Conservation (phyloP, 2,797 vertebrate species). For the Trachops cirrhosus region DNA sequence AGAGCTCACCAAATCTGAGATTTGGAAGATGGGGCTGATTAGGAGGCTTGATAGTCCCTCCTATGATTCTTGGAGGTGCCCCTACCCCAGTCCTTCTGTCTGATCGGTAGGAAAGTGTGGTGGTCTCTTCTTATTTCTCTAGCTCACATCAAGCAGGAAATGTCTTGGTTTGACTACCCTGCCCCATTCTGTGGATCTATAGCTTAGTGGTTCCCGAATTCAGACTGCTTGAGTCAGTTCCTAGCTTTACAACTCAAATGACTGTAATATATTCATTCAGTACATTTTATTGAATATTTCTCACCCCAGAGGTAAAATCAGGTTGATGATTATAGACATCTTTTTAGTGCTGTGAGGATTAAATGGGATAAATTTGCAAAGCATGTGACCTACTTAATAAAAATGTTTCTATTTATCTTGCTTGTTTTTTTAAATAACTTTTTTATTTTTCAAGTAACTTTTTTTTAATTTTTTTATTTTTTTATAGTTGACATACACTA, state of each 20-base stretch:
- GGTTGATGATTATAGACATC: background rate
- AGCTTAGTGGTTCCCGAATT: background rate
- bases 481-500: background rate
- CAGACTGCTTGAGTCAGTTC: background rate
- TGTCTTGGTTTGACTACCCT: background rate
- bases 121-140: background rate
- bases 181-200: background rate
- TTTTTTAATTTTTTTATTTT: background rate
- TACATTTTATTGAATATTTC: background rate
- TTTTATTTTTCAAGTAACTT: background rate
- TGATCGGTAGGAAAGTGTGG: rapidly evolving
- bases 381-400: background rate
- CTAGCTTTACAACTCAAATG: background rate
- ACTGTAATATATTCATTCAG: background rate
- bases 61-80: background rate
- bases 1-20: background rate
- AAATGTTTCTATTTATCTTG: background rate
- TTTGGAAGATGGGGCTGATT: background rate
- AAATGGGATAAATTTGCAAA: background rate
- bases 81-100: background rate
- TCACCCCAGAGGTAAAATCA: background rate
- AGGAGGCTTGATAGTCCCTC: background rate
- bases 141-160: background rate
- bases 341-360: background rate
- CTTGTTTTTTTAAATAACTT: background rate